phyloP scores from a whole-genome alignment of 2,888 invertebrate genomes.

The Allacma fusca region DNA sequence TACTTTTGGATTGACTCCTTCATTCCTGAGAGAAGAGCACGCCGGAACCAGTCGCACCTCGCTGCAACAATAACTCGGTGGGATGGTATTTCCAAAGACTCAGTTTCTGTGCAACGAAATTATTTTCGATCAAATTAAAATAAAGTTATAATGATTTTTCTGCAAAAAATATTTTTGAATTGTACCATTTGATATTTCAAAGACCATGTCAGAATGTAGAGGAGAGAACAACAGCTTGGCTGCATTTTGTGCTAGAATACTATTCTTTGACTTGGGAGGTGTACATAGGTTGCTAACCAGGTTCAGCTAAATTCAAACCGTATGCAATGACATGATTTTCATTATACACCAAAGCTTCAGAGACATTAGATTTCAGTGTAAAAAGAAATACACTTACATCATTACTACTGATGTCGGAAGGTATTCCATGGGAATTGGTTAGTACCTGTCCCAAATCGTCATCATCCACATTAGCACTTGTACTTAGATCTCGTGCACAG shows the following conservation, averaged over 20 bases:
- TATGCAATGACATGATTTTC: neutral
- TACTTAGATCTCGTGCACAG: neutral
- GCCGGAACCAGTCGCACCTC: constrained; percentile 75
- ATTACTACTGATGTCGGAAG: constrained; percentile 14
- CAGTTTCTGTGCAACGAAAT: constrained; percentile 54
- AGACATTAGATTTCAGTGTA: too few species aligned
- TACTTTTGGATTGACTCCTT: constrained; percentile 75
- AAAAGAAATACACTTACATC: constrained; percentile 24
- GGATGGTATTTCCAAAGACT: constrained; percentile 63
- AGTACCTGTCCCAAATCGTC: constrained; percentile 28
- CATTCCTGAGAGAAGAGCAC: constrained; percentile 76
- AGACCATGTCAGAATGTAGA: constrained; percentile 72
- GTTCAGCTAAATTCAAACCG: constrained; percentile 8
- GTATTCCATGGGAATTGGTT: constrained; percentile 31
- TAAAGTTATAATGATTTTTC: too few species aligned
- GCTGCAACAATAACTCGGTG: constrained; percentile 75
- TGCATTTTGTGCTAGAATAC: constrained; percentile 70
- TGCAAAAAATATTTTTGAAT: too few species aligned
- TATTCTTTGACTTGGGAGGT: constrained; percentile 69
- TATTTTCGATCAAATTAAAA: neutral
- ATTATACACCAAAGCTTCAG: too few species aligned
- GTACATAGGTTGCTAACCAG: constrained; percentile 72
- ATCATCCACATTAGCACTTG: neutral
- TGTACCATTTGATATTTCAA: constrained; percentile 67
- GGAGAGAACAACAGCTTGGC: constrained; percentile 69